A percentile compares a stretch with the other conserved stretches of the same genome.
These are phyloP conservation scores for Itoplectis maculator DNA, from an alignment of 2,888 invertebrate genomes.

Conservation along the genomic window DNA sequence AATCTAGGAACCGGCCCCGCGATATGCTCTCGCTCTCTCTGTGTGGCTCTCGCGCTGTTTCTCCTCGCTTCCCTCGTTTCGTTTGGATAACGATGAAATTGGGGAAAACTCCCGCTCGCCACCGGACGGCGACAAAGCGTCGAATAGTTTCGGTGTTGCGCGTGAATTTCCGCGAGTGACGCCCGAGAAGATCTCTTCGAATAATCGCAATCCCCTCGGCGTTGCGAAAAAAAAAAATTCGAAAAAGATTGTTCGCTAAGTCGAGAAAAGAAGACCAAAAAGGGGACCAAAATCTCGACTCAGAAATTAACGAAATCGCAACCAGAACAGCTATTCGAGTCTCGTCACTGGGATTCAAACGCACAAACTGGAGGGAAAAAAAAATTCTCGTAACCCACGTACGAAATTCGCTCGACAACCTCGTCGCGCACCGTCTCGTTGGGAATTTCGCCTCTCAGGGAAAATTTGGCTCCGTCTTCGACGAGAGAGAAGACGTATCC, in stretches of 20 bases:
- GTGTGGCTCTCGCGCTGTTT: slow-evolving; percentile 7
- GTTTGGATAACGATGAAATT: slow-evolving; percentile 10
- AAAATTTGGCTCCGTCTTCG: slow-evolving; percentile 15
- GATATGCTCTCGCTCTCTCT: too few relatives aligned
- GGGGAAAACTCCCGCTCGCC: not conserved
- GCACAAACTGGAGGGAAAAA: not conserved
- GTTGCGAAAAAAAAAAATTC: not conserved
- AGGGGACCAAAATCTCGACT: not conserved
- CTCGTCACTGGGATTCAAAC: not conserved
- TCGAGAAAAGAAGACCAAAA: not conserved
- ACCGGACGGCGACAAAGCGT: not conserved
- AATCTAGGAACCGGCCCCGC: not conserved
- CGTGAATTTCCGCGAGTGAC: not conserved
- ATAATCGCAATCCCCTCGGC: too few relatives aligned
- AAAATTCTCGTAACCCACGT: too few relatives aligned
- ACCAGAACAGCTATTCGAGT: too few relatives aligned
- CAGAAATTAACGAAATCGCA: not conserved
- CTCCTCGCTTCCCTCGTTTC: slow-evolving; percentile 16
- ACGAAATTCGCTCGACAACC: not conserved
- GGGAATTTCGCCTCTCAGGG: slow-evolving; percentile 29
- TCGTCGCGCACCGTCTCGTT: not conserved
- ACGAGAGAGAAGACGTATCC: slow-evolving; percentile 19
- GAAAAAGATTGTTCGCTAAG: not conserved
- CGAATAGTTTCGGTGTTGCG: not conserved
- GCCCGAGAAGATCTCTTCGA: too few relatives aligned